Evolutionary conservation across 1,140 invertebrate species (phyloP).

Genomic region (Argopecten irradians): DNA sequence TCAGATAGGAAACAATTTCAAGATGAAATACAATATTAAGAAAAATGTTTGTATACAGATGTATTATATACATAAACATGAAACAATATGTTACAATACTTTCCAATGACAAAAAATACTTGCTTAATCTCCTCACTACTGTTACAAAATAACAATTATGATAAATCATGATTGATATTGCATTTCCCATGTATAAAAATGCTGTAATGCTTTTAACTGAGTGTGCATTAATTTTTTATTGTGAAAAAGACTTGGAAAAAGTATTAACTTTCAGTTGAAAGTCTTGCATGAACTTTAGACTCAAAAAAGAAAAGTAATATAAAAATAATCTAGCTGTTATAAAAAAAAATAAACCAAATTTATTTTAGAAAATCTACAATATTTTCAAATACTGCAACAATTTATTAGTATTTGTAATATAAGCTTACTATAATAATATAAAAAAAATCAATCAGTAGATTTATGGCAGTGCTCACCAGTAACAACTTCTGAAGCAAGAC

Average conservation of each 20-base stretch:
- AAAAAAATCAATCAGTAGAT: neutral
- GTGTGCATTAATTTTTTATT: neutral
- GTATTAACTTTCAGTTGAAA: neutral
- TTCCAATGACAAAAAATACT: neutral
- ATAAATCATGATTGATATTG: neutral
- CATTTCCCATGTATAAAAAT: neutral
- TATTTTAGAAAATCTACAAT: too few species aligned
- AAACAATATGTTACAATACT: neutral
- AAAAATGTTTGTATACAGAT: neutral
- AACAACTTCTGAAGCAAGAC: neutral
- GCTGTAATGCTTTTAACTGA: neutral
- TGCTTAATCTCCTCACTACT: neutral
- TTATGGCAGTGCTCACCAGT: neutral
- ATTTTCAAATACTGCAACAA: neutral
- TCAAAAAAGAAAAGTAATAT: neutral
- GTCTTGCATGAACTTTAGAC: neutral
- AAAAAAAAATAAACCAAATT: too few species aligned
- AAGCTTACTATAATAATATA: too few species aligned
- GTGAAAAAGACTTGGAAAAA: neutral
- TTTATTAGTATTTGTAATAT: neutral
- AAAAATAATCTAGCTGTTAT: too few species aligned
- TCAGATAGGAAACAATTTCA: neutral
- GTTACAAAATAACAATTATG: neutral
- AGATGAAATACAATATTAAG: neutral
- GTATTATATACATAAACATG: constrained; percentile 12